These are phyloP conservation scores for Ochotona curzoniae DNA, from an alignment of 2,113 vertebrate genomes.

Conservation along the genomic window DNA sequence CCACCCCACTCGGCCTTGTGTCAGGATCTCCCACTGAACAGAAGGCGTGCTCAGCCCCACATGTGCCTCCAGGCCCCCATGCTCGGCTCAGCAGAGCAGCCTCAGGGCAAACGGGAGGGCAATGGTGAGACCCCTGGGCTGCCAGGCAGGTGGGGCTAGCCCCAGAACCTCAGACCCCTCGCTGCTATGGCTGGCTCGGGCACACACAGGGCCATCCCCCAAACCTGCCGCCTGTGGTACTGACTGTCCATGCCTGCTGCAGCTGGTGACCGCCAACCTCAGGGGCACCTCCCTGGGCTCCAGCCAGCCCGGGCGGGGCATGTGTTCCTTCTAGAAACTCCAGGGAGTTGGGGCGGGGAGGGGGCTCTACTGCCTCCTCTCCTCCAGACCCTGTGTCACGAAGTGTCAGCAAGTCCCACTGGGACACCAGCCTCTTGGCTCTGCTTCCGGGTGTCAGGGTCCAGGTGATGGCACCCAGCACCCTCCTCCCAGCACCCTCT, in stretches of 20 bases:
- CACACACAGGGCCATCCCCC: neutral
- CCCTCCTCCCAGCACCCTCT: too few relatives aligned
- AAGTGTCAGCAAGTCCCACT: fast-evolving
- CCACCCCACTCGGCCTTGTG: neutral
- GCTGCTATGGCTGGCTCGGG: fast-evolving
- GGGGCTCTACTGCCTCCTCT: neutral
- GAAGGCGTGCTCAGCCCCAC: neutral
- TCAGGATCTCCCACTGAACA: too few relatives aligned
- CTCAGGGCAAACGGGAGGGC: neutral
- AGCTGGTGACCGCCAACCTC: too few relatives aligned
- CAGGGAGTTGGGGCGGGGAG: too few relatives aligned
- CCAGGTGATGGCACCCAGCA: neutral
- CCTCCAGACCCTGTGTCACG: neutral
- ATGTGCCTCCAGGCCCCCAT: fast-evolving
- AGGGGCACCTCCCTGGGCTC: neutral
- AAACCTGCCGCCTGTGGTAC: neutral
- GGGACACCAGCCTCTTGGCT: too few relatives aligned
- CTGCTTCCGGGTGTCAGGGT: neutral
- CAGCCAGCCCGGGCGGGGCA: neutral
- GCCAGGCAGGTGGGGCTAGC: neutral
- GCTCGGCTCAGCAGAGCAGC: neutral
- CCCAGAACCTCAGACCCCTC: neutral
- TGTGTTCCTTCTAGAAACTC: neutral
- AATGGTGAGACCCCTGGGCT: neutral
- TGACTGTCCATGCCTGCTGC: neutral